Percentiles rank a stretch among this genome's conserved stretches.
Conservation (phyloP, 2,797 vertebrate genomes). For the Cuniculus paca region DNA sequence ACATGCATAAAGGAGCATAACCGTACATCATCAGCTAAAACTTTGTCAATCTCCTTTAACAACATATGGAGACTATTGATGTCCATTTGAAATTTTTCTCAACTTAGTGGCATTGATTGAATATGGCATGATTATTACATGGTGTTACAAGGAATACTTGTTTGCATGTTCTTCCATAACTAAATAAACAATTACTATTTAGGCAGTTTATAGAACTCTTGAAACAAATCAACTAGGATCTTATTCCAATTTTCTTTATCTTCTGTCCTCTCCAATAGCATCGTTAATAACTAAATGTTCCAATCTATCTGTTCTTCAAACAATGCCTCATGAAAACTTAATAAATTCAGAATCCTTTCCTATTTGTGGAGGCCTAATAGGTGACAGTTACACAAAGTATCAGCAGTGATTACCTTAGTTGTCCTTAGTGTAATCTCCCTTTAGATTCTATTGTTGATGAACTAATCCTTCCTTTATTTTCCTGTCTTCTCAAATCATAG, state of each 20-base stretch:
- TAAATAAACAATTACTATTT: background rate
- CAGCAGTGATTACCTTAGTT: background rate
- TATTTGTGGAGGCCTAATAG: background rate
- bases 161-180: background rate
- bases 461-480: constrained; percentile 39
- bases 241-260: background rate
- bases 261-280: background rate
- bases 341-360: background rate
- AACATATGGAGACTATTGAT: background rate
- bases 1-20: background rate
- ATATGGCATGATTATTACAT: background rate
- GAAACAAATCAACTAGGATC: background rate
- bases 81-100: background rate
- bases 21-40: background rate
- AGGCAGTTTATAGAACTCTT: background rate
- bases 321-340: background rate
- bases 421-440: constrained; percentile 38
- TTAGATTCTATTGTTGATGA: constrained; percentile 20
- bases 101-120: background rate
- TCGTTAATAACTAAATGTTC: background rate
- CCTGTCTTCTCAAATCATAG: constrained; percentile 49
- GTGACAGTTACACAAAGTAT: background rate
- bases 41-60: background rate
- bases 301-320: background rate
- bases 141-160: background rate